phyloP scores from a whole-genome alignment of 2,888 invertebrate genomes.

The Rhagonycha lutea region DNA sequence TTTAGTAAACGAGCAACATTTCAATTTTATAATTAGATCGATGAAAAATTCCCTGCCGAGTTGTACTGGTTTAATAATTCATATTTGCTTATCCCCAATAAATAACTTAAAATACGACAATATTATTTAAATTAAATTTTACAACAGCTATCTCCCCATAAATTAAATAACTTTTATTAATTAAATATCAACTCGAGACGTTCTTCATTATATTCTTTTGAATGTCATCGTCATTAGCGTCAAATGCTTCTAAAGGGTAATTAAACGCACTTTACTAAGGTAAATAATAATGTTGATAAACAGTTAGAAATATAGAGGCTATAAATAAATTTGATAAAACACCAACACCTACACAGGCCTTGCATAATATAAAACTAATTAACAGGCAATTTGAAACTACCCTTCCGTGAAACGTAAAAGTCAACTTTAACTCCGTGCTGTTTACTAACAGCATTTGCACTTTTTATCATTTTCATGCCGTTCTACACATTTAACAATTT shows the following conservation, averaged over 20 bases:
- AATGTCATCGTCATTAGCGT: neutral
- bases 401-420: neutral
- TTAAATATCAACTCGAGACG: neutral
- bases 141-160: neutral
- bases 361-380: neutral
- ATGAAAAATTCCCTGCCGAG: constrained; percentile 10
- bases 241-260: neutral
- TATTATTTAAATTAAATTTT: neutral
- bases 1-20: constrained; percentile 18
- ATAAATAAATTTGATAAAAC: neutral
- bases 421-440: neutral
- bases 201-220: neutral
- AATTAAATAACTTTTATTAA: neutral
- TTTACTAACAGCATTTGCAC: neutral
- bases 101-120: constrained; percentile 6
- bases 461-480: too few relatives aligned
- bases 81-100: constrained; percentile 10
- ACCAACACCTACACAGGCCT: neutral
- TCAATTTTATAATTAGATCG: constrained; percentile 20
- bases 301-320: neutral
- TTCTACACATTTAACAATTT: neutral
- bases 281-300: neutral
- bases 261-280: neutral
- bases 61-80: constrained; percentile 15
- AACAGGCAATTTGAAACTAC: neutral